Base-by-base conservation (phyloP, 2,113 vertebrate genomes). In the Peromyscus leucopus region DNA sequence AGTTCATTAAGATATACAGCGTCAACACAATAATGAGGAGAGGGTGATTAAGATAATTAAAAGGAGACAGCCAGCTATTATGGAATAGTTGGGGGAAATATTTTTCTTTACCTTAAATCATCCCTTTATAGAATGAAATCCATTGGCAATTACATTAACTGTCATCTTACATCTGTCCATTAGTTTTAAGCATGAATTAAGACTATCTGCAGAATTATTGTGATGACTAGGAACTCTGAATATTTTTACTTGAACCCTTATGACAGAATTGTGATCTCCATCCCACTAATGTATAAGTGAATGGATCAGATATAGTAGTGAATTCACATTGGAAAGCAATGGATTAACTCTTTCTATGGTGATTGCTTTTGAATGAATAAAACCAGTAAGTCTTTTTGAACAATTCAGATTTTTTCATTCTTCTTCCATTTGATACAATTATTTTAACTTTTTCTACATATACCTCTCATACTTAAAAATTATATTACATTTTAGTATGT, bases 1-100 rank as follows among this genome's bases (percentile, higher is more conserved):
- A 97, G 89, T 97, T 97, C 94, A 97, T 98, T 98, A 98, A 97
- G 98, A 98, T 95, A 96, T 94, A 93, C 74, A 95, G 90, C 93
- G 63, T 94, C 96, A 97, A 91, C 75, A 87, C 94, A 95, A 84
- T 96, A 96, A 98, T 93, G 94, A 96, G 95, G 82, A 93, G 82
- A 93, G 67, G 39, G 55, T 94, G 92, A 96, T 97, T 97, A 96
- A 96, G 93, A 96, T 94, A 97, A 96, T 96, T 97, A 96, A 96
- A 97, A 95, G 78, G 96, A 95, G 96, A 82, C 94, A 93, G 69
- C 55, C 51, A 93, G 82, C 89, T 94, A 91, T 91, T 97, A 46
- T 61, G 51, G 57, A 91, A 94, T 48, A 96, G 42, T 94, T 91
- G 74, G n/a, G 76, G 90, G 90, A 92, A 91, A 82, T 79, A 28